Base-by-base conservation (phyloP, 1,140 invertebrate species). In the Sitobion miscanthi region DNA sequence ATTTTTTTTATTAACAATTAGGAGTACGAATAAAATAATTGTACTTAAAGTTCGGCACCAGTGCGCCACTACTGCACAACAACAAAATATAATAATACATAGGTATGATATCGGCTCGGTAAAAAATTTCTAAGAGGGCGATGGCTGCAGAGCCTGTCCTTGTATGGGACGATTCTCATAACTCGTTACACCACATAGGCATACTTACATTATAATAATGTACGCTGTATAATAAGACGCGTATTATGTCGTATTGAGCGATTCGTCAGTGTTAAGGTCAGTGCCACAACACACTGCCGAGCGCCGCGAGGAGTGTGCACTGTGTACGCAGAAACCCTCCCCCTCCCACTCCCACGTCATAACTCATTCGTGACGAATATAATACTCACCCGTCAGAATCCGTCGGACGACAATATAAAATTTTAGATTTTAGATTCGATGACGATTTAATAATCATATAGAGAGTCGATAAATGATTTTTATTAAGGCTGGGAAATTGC, bases 261-360 rank as follows among this genome's bases (percentile, higher is more conserved):
- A 77, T 77, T 77, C 62, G 62, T 77, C 62, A n/a, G 62, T 77
- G 62, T 35, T 77, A 77, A 77, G 62, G 62, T 77, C 62, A 77
- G 62, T 77, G 62, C 62, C n/a, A 77, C 62, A 77, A 77, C 9
- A 77, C 62, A 20, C 62, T 77, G 62, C n/a, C 17, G 62, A 77
- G 14, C 30, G n/a, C 62, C 62, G 30, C 62, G 14, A 77, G 62
- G 62, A 77, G 62, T 77, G 30, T 77, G 14, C n/a, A 77, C 14
- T n/a, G 30, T 69, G 14, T n/a, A 69, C 62, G 30, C 62, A 30
- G 30, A 69, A 69, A 7, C 30, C 62, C 30, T n/a, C 11, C 57
- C 57, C 57, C 62, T 25, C 54, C 23, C 11, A 21, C 62, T n/a
- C 62, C 8, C 57, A 9, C 57, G 25, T 3, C 57, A 30, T 11